These are phyloP conservation scores for Xenus cinereus DNA, from an alignment of 2,113 vertebrate species.

Conservation along the genomic window DNA sequence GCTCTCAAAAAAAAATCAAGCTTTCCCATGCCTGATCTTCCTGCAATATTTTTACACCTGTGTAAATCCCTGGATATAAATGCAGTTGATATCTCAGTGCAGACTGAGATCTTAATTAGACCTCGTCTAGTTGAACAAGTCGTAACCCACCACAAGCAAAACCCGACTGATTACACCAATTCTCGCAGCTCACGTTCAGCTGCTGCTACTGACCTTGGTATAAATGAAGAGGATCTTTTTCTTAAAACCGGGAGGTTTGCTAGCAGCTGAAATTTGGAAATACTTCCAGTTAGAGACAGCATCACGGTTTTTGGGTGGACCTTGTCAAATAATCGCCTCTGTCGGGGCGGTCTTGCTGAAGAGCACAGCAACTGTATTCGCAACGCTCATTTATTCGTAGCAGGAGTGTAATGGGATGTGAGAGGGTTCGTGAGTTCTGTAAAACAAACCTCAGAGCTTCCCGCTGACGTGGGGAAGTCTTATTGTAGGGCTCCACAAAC, in stretches of 20 bases:
- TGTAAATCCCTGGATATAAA: not conserved
- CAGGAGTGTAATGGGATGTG: fast-evolving
- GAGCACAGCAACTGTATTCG: not conserved
- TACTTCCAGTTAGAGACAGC: not conserved
- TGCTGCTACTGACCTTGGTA: not conserved
- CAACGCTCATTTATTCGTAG: not conserved
- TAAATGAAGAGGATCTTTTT: not conserved
- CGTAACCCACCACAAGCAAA: fast-evolving
- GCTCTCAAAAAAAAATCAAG: not conserved
- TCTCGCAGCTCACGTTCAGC: not conserved
- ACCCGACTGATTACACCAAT: not conserved
- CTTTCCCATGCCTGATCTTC: not conserved
- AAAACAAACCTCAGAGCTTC: not conserved
- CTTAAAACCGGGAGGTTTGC: not conserved
- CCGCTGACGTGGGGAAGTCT: not conserved
- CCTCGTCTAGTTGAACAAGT: not conserved
- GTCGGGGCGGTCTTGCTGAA: not conserved
- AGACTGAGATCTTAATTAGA: not conserved
- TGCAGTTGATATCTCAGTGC: not conserved
- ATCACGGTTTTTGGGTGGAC: fast-evolving
- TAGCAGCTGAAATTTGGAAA: not conserved
- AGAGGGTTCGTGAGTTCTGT: not conserved
- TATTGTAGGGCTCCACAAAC: not conserved
- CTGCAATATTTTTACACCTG: not conserved
- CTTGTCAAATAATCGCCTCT: not conserved